Base-by-base conservation (phyloP, 2,797 vertebrate genomes). In the Simalia tracyae region DNA sequence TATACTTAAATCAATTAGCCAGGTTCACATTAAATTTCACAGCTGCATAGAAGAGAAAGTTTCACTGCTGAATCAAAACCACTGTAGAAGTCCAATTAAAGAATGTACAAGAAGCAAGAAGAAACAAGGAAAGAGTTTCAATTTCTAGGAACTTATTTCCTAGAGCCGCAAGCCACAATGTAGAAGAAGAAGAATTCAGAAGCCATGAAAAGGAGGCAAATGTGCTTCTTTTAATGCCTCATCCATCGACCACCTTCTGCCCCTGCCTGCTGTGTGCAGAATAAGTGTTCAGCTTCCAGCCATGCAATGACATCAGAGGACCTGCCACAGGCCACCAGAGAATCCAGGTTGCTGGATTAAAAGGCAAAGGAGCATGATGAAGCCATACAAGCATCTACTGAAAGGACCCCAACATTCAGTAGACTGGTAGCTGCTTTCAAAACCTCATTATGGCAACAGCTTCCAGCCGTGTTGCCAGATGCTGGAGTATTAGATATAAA, bases 1-100 rank as follows among this genome's bases (percentile, higher is more conserved):
- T 86, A 87, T 95, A 92, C 59, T 95, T 93, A 93, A 72, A 93
- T 94, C 90, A 96, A 93, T 95, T 95, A 95, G 84, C 31, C 81
- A 0, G 0, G 54, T 93, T 87, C 42, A 15, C 42, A 93, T 89
- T 84, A 92, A 86, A 91, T 59, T 84, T 93, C 94, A 94, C 88
- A 94, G 63, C 63, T 60, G 84, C 89, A 66, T 0, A 84, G 88
- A 93, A 95, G 54, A 19, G 5, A 24, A 84, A 84, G 50, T 54
- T 54, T 54, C 50, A 54, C 50, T 7, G 50, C 50, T 54, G 50
- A 7, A 54, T 54, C 50, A 54, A 54, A 54, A 93, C 89, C 0
- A 88, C 4, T 22, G 87, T 22, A 88, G 61, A 95, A 91, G 46
- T 50, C 10, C 0, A 61, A n/a, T 87, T 88, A 92, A 86, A 81